A percentile compares a stretch with the other conserved stretches of the same genome.
Evolutionary conservation across 2,888 invertebrate genomes (phyloP).

Genomic region (Heliconius cydno): DNA sequence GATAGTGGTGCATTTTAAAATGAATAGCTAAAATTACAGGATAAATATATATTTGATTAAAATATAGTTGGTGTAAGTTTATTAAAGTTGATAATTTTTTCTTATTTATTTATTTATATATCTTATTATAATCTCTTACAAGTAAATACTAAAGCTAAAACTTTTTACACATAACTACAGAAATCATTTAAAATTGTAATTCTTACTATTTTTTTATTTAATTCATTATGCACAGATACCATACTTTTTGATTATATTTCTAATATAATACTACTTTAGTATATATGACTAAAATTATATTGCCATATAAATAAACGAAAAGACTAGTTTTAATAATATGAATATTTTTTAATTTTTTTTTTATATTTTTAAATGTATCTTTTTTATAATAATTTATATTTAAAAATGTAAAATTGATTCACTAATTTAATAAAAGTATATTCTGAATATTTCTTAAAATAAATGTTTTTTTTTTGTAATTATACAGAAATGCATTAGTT

Average conservation of each 20-base stretch:
- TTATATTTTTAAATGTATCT: no score
- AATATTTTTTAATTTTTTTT: background rate
- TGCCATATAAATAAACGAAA: no score
- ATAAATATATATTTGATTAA: background rate
- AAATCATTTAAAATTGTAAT: background rate
- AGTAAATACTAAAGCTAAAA: background rate
- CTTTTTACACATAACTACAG: background rate
- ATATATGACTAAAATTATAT: no score
- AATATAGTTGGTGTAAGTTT: background rate
- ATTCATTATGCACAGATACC: no score
- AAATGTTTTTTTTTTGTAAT: background rate
- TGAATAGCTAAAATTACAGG: background rate
- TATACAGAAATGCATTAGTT: no score
- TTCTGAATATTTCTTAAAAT: background rate
- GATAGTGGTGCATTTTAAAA: background rate
- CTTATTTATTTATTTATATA: background rate
- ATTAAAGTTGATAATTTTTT: background rate
- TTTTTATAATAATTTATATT: no score
- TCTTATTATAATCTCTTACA: background rate
- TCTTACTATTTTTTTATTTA: background rate
- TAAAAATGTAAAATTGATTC: no score
- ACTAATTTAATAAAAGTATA: no score
- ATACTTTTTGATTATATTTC: no score
- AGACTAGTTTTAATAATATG: no score
- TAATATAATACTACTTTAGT: no score